Conservation (phyloP, 2,797 vertebrate species). For the Lepilemur ruficaudatus region DNA sequence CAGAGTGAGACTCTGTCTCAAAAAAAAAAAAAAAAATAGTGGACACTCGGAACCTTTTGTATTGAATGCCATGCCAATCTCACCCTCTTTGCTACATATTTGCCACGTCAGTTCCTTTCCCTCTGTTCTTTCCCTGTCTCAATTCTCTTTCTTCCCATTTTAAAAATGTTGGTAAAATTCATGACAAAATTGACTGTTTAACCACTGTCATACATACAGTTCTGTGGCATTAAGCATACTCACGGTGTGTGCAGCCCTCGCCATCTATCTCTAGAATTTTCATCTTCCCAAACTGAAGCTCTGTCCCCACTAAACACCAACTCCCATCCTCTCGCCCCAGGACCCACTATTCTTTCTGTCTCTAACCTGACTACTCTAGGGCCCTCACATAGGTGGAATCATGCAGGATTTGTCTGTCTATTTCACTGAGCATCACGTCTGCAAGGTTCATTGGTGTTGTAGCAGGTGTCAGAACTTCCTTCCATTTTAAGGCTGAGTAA, state of each 20-base stretch:
- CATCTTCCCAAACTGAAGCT: neutral
- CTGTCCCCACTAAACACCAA: neutral
- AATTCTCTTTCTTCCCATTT: neutral
- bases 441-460: neutral
- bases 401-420: neutral
- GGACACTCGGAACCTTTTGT: neutral
- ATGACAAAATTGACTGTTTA: too few species aligned
- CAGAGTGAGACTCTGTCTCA: too few species aligned
- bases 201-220: neutral
- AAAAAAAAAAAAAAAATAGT: too few species aligned
- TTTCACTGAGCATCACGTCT: neutral
- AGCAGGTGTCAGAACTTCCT: neutral
- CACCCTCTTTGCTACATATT: fast-evolving
- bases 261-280: neutral
- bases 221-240: neutral
- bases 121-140: neutral
- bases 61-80: fast-evolving
- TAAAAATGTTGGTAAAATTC: neutral
- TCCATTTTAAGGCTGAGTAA: neutral
- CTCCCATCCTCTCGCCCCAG: neutral
- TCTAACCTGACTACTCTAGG: neutral
- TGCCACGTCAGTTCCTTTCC: neutral
- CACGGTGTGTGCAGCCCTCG: too few species aligned
- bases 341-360: neutral
- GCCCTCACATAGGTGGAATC: too few species aligned